A percentile compares a stretch with the other conserved stretches of the same genome.
phyloP scores from a whole-genome alignment of 2,888 invertebrate genomes.

The Eupithecia subumbrata region DNA sequence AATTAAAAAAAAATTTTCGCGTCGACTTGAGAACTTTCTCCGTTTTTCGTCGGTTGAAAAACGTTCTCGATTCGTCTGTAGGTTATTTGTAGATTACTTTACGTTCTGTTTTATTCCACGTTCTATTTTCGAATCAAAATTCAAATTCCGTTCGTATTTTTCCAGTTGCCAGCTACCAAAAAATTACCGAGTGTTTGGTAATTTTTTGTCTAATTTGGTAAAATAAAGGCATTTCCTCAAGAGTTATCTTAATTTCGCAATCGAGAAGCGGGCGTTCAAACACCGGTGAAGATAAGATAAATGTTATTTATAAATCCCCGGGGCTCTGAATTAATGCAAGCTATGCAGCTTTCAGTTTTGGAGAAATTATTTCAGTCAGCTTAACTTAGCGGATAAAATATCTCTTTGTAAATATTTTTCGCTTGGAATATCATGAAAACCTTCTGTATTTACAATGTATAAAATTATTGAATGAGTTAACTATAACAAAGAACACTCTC shows the following conservation, averaged over 20 bases:
- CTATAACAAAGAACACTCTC: background rate
- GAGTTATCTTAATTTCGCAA: constrained; percentile 34
- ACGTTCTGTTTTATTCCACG: background rate
- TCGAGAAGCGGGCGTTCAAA: constrained; percentile 20
- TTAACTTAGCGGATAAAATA: background rate
- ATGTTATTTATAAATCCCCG: constrained; percentile 41
- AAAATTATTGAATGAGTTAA: background rate
- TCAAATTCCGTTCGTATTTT: background rate
- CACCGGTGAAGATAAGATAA: constrained; percentile 42
- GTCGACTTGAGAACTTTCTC: too few relatives aligned
- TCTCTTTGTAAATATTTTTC: background rate
- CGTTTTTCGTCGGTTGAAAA: too few relatives aligned
- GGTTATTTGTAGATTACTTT: background rate
- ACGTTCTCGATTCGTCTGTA: too few relatives aligned
- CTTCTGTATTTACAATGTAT: background rate
- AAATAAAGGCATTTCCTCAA: constrained; percentile 17
- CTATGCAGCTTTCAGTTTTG: constrained; percentile 9
- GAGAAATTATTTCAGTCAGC: constrained; percentile 9
- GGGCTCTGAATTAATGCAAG: constrained; percentile 28
- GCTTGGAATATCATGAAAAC: background rate
- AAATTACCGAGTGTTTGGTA: background rate
- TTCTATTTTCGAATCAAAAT: background rate
- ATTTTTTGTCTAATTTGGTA: constrained; percentile 13
- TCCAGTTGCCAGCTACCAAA: constrained; percentile 2
- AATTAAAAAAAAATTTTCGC: too few relatives aligned